phyloP scores from a whole-genome alignment of 1,140 invertebrate species.

The Drosophila ficusphila region DNA sequence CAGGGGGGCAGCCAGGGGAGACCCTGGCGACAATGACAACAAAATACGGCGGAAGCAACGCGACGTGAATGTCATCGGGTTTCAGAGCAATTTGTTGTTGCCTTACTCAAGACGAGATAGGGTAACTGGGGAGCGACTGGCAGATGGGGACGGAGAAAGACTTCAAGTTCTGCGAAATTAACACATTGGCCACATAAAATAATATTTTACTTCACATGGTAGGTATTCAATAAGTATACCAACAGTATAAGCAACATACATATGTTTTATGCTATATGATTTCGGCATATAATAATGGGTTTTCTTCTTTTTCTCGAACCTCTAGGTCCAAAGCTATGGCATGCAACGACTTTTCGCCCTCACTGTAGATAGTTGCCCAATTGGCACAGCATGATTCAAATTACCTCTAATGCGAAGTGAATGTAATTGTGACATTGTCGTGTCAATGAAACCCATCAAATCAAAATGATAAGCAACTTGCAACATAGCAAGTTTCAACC shows the following conservation, averaged over 20 bases:
- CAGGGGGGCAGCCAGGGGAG: background rate
- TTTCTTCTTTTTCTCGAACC: no score
- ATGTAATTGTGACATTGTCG: slow-evolving; percentile 46
- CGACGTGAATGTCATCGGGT: slow-evolving; percentile 59
- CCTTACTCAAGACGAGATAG: slow-evolving; percentile 9
- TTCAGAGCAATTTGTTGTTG: slow-evolving; percentile 65
- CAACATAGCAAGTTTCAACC: slow-evolving; percentile 24
- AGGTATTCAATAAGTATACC: no score
- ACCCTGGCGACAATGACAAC: slow-evolving; percentile 24
- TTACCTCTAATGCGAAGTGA: slow-evolving; percentile 32
- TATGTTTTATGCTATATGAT: no score
- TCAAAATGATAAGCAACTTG: slow-evolving; percentile 30
- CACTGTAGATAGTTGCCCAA: slow-evolving; percentile 11
- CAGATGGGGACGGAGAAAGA: background rate
- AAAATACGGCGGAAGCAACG: slow-evolving; percentile 48
- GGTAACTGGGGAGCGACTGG: slow-evolving; percentile 5
- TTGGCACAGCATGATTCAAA: slow-evolving; percentile 55
- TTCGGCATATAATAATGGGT: no score
- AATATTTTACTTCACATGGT: no score
- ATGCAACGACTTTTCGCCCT: slow-evolving; percentile 5
- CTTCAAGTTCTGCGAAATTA: no score
- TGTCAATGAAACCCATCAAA: slow-evolving; percentile 52
- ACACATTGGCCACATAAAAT: no score
- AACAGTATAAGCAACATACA: no score
- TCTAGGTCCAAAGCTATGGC: no score